Evolutionary conservation across 2,888 invertebrate species (phyloP).

Genomic region (Phalera bucephala): DNA sequence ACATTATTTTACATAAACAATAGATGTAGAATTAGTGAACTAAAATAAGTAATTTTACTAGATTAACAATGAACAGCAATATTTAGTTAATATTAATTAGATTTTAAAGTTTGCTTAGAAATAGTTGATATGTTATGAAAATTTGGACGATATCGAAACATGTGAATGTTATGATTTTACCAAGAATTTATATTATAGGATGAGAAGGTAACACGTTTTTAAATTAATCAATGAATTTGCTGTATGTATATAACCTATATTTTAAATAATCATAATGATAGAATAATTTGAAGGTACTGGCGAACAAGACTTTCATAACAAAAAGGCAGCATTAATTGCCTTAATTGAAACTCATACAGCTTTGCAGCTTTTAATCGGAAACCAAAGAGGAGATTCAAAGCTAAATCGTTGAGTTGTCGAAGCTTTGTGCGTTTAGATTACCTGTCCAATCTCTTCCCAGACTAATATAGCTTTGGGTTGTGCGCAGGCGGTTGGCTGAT

Average conservation of each 20-base stretch:
- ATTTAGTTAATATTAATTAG: slow-evolving; percentile 26
- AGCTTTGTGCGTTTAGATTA: slow-evolving; percentile 29
- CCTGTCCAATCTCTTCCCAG: slow-evolving; percentile 4
- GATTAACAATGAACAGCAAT: slow-evolving; percentile 27
- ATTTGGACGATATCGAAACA: slow-evolving; percentile 6
- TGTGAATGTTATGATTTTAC: slow-evolving; percentile 17
- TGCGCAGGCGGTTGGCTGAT: slow-evolving; percentile 89
- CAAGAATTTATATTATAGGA: slow-evolving; percentile 21
- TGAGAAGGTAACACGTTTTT: slow-evolving; percentile 29
- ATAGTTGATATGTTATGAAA: slow-evolving; percentile 20
- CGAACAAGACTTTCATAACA: no score
- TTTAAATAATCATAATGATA: no score
- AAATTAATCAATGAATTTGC: no score
- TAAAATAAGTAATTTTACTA: slow-evolving; percentile 22
- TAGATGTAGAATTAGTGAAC: slow-evolving; percentile 27
- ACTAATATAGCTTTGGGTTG: slow-evolving; percentile 35
- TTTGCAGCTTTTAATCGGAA: slow-evolving; percentile 44
- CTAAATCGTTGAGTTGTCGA: slow-evolving; percentile 10
- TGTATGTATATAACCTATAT: no score
- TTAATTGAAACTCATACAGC: no score
- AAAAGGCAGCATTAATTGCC: no score
- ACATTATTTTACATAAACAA: slow-evolving; percentile 9
- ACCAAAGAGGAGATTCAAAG: background rate
- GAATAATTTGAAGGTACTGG: no score
- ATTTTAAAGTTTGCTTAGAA: slow-evolving; percentile 22